Base-by-base conservation (phyloP, 2,888 invertebrate genomes). In the Girardia tigrina region DNA sequence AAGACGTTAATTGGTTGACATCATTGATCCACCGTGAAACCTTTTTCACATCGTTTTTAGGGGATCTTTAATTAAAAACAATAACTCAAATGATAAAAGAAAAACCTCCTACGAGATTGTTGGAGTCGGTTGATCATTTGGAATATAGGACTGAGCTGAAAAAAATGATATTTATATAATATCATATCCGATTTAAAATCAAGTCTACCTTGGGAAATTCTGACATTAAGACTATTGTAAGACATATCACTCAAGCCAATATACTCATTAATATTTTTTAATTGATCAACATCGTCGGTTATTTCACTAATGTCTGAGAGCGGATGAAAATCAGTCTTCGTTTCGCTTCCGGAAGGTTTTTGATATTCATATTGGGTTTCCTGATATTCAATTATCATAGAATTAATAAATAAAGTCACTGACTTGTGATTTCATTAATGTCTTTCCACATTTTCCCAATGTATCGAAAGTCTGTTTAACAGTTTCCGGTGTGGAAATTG, bases 321-420 rank as follows among this genome's bases (percentile, higher is more conserved):
- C n/a, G n/a, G 56, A 56, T 56, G 56, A 23, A 56, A 56, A 56
- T 56, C 56, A 8, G 4, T n/a, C n/a, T 56, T 56, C 6, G 56
- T 20, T 2, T 56, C 56, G n/a, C 23, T 56, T 56, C 20, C n/a
- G n/a, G n/a, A 20, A 23, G 23, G 56, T 56, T 56, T 56, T n/a
- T 56, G 56, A n/a, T 56, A 56, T 16, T 56, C 56, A 56, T 56
- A 56, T 56, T 56, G 56, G 56, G 56, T 56, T 56, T 56, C 56
- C 56, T 56, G 56, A 56, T 20, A 8, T n/a, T n/a, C n/a, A n/a
- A n/a, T n/a, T n/a, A n/a, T n/a, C n/a, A n/a, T n/a, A n/a, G n/a
- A n/a, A n/a, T n/a, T n/a, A n/a, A n/a, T n/a, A n/a, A n/a, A n/a
- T 36, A 36, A 36, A 36, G 23, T 20, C 4, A 56, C n/a, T 8